These are phyloP conservation scores for Sinopyrophorus schimmeli DNA, from an alignment of 2,888 invertebrate species.

Conservation along the genomic window DNA sequence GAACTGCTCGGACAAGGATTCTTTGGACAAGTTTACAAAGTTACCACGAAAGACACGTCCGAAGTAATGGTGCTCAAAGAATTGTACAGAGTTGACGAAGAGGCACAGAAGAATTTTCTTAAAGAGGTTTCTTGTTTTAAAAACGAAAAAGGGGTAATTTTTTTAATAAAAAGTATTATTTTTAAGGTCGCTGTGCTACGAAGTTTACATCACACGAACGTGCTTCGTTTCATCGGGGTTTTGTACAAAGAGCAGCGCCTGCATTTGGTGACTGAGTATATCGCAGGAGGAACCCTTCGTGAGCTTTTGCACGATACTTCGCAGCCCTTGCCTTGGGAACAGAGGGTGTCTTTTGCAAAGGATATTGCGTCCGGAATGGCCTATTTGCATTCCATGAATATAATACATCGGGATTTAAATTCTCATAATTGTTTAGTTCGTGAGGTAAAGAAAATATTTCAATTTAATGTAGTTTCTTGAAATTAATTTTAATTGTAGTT, in stretches of 20 bases:
- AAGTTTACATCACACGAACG: constrained; percentile 86
- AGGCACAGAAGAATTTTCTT: constrained; percentile 90
- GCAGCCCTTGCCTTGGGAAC: constrained; percentile 75
- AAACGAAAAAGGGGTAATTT: background rate
- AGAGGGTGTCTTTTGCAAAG: constrained; percentile 81
- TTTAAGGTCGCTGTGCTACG: constrained; percentile 84
- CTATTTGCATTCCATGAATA: constrained; percentile 91
- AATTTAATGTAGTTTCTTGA: background rate
- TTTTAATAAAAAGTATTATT: constrained; percentile 7
- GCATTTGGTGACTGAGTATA: constrained; percentile 91
- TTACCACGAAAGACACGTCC: constrained; percentile 85
- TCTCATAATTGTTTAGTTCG: constrained; percentile 93
- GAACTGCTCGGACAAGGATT: constrained; percentile 91
- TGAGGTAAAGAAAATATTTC: constrained; percentile 60
- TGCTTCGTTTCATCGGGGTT: constrained; percentile 89
- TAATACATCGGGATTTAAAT: constrained; percentile 93
- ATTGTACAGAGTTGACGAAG: constrained; percentile 87
- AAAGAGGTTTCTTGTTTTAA: constrained; percentile 72
- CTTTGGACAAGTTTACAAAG: constrained; percentile 91
- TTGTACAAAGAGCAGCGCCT: constrained; percentile 89
- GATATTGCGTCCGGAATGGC: constrained; percentile 94
- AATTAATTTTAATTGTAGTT: too few relatives aligned
- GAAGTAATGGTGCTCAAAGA: constrained; percentile 97
- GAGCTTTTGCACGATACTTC: constrained; percentile 77
- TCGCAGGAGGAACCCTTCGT: constrained; percentile 88